Conservation (phyloP, 2,888 invertebrate species). For the Paralinhomoeus sp. region DNA sequence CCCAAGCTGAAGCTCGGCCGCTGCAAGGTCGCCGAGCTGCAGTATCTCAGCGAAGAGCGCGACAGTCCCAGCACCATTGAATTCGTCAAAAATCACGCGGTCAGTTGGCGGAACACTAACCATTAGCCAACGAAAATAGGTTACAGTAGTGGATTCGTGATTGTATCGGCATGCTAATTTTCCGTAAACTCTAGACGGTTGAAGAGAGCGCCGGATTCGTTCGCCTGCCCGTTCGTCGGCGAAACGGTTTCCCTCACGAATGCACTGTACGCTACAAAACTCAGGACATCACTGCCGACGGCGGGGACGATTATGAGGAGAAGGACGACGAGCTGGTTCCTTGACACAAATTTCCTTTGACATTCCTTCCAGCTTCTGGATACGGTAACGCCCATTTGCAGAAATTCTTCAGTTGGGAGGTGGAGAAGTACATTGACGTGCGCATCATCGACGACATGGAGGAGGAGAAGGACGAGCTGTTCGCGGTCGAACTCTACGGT, state of each 20-base stretch:
- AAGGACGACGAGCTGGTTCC: conserved; percentile 31
- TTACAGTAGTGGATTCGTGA: background rate
- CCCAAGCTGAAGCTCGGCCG: conserved; percentile 31
- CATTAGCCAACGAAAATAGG: background rate
- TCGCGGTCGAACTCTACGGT: conserved; percentile 27
- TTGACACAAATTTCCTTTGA: too few species aligned
- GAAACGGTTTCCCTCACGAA: conserved; percentile 1
- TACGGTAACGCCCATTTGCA: background rate
- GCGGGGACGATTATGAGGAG: conserved; percentile 34
- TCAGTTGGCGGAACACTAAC: conserved; percentile 4
- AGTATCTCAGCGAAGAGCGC: conserved; percentile 5
- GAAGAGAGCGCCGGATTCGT: conserved; percentile 10
- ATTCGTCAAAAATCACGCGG: conserved; percentile 13
- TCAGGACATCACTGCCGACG: conserved; percentile 35
- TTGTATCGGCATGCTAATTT: background rate
- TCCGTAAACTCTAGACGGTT: conserved; percentile 8
- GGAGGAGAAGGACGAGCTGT: conserved; percentile 39
- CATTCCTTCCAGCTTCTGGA: background rate
- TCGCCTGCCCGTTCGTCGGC: conserved; percentile 8
- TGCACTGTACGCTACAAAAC: conserved; percentile 35
- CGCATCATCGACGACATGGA: conserved; percentile 36
- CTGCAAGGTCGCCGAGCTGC: conserved; percentile 11
- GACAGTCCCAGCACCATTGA: conserved; percentile 5
- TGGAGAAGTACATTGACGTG: conserved; percentile 33
- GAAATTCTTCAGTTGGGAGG: conserved; percentile 22